These are phyloP conservation scores for Piaya cayana DNA, from an alignment of 2,113 vertebrate species.

Conservation along the genomic window DNA sequence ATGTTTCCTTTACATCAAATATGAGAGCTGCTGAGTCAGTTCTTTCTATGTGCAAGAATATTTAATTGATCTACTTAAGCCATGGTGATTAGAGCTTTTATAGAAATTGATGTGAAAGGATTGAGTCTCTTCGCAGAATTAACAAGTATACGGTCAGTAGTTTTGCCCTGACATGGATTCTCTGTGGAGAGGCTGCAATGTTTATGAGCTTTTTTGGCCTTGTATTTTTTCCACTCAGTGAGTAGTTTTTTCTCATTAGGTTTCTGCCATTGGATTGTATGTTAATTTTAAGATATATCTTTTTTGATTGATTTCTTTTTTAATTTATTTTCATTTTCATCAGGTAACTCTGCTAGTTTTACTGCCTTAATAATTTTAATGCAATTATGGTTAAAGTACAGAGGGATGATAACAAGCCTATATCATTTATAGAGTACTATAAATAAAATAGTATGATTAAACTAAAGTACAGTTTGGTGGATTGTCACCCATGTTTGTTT, in stretches of 20 bases:
- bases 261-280: not conserved
- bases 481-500: accelerated
- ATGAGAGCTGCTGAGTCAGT: accelerated
- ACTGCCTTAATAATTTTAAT: not conserved
- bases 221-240: not conserved
- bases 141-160: not conserved
- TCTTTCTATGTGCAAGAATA: not conserved
- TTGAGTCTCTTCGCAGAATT: not conserved
- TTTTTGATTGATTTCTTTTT: not conserved
- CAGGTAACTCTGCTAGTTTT: not conserved
- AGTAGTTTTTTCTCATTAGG: not conserved
- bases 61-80: not conserved
- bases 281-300: not conserved
- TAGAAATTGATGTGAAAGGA: not conserved
- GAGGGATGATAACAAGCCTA: not conserved
- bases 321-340: not conserved
- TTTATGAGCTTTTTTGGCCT: not conserved
- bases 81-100: not conserved
- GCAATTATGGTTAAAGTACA: not conserved
- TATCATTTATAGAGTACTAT: not conserved
- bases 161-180: not conserved
- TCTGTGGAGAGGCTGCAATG: not conserved
- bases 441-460: not conserved
- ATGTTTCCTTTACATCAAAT: not conserved
- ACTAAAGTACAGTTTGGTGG: not conserved